phyloP scores from a whole-genome alignment of 1,140 invertebrate species.

The Cydia splendana region DNA sequence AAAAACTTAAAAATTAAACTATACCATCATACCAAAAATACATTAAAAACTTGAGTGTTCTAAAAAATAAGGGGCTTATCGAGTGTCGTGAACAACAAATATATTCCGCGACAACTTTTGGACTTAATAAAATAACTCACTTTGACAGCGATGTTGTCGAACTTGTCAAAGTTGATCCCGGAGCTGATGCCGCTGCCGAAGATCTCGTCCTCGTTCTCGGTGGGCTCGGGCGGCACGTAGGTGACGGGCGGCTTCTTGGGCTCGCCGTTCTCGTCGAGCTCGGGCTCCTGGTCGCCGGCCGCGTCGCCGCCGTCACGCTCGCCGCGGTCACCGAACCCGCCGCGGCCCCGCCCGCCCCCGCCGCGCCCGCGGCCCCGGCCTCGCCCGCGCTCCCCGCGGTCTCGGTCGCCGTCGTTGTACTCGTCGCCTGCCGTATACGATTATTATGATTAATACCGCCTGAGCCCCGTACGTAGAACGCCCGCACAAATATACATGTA shows the following conservation, averaged over 20 bases:
- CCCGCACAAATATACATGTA: too few relatives aligned
- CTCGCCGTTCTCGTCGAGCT: conserved; percentile 52
- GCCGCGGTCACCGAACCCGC: conserved; percentile 45
- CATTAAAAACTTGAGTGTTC: too few relatives aligned
- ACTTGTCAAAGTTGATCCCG: conserved; percentile 95
- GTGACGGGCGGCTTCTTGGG: conserved; percentile 81
- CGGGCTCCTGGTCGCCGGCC: conserved; percentile 36
- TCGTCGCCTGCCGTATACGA: conserved; percentile 43
- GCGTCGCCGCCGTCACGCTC: conserved; percentile 39
- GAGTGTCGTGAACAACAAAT: too few relatives aligned
- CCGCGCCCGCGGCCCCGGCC: conserved; percentile 40
- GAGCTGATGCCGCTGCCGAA: conserved; percentile 85
- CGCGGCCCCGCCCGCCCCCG: conserved; percentile 48
- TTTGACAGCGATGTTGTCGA: conserved; percentile 90
- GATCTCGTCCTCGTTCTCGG: conserved; percentile 85
- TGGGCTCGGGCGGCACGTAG: conserved; percentile 91
- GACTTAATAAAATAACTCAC: conserved; percentile 72
- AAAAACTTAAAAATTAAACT: too few relatives aligned
- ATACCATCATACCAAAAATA: too few relatives aligned
- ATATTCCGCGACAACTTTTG: not conserved
- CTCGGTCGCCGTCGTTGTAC: conserved; percentile 45
- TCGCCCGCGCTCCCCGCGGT: conserved; percentile 50
- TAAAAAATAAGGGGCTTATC: too few relatives aligned
- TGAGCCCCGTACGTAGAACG: too few relatives aligned
- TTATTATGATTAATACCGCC: conserved; percentile 46